Evolutionary conservation across 2,888 invertebrate species (phyloP).

Genomic region (Melanotus villosus): DNA sequence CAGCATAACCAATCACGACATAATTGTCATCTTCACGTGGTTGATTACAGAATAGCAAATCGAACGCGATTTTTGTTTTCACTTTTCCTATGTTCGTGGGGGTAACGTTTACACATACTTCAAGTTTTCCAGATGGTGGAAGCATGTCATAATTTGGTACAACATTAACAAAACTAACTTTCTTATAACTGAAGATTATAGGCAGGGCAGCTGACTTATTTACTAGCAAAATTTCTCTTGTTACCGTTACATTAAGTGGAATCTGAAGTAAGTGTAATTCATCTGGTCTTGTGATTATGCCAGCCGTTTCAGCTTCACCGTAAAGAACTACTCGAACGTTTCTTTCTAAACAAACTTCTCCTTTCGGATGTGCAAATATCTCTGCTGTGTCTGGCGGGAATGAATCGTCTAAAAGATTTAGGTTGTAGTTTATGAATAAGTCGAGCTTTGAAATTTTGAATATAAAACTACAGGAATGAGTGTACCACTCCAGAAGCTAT

Average conservation of each 20-base stretch:
- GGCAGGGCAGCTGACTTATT: slow-evolving; percentile 68
- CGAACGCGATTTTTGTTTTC: slow-evolving; percentile 53
- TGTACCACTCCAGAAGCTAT: too few species aligned
- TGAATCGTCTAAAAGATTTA: not conserved
- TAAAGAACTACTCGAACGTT: slow-evolving; percentile 68
- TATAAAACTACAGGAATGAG: too few species aligned
- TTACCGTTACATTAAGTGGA: slow-evolving; percentile 62
- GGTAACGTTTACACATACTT: slow-evolving; percentile 57
- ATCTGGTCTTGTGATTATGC: slow-evolving; percentile 69
- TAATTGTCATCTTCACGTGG: slow-evolving; percentile 36
- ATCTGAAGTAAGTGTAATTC: slow-evolving; percentile 69
- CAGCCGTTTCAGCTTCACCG: slow-evolving; percentile 71
- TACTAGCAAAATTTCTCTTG: slow-evolving; percentile 66
- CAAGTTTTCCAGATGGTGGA: slow-evolving; percentile 62
- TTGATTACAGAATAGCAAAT: slow-evolving; percentile 53
- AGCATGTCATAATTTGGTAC: slow-evolving; percentile 66
- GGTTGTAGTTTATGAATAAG: too few species aligned
- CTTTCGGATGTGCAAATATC: not conserved
- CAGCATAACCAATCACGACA: slow-evolving; percentile 47
- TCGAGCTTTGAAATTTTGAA: too few species aligned
- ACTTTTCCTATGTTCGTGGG: slow-evolving; percentile 55
- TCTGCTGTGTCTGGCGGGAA: not conserved
- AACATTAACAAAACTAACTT: slow-evolving; percentile 67
- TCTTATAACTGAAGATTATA: slow-evolving; percentile 67
- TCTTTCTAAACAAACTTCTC: not conserved